Evolutionary conservation across 2,113 vertebrate species (phyloP), one percentile per base, ranked within the genome.

Genomic region (Origma solitaria): DNA sequence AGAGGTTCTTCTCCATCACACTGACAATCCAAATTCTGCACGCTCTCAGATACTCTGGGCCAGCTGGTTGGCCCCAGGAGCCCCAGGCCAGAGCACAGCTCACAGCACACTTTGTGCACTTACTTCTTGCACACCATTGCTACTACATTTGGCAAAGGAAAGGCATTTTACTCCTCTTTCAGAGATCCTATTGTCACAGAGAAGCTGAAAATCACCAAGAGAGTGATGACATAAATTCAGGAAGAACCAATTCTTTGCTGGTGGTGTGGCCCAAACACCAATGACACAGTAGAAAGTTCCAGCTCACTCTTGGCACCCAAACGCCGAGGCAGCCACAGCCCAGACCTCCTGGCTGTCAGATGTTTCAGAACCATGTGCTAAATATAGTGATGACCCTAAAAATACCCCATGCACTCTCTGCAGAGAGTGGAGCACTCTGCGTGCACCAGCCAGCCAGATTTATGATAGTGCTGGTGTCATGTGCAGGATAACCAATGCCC

Each of bases 51-150:
- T 7, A 8, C 6, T 4, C 58, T 7, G 49, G 51, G 21, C 72
- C 42, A 71, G 3, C 11, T 0, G 4, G 8, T 0, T 68, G 66
- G 31, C 2, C 19, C 15, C 44, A 28, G 31, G 16, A 62, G 5
- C 11, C 31, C 54, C 40, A 44, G 72, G 28, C 58, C 86, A 83
- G 30, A 64, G 19, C 17, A 8, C 24, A 31, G 15, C 27, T 90
- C 42, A 15, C 45, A 64, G 24, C 30, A 31, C 44, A 24, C 11
- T 57, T 31, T 27, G 35, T 22, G 31, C 65, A 24, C 37, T 82
- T 20, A 10, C 11, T 77, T 47, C n/a, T 51, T 58, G 30, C 45
- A 66, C 28, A 16, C 58, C 2, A 0, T 11, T 60, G 69, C 51
- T 73, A 11, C 38, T 58, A 24, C 54, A 31, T 33, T 28, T 54